Evolutionary conservation across 2,113 vertebrate genomes (phyloP), one percentile per base, ranked within the genome.

Genomic region (Dicaeum eximium): DNA sequence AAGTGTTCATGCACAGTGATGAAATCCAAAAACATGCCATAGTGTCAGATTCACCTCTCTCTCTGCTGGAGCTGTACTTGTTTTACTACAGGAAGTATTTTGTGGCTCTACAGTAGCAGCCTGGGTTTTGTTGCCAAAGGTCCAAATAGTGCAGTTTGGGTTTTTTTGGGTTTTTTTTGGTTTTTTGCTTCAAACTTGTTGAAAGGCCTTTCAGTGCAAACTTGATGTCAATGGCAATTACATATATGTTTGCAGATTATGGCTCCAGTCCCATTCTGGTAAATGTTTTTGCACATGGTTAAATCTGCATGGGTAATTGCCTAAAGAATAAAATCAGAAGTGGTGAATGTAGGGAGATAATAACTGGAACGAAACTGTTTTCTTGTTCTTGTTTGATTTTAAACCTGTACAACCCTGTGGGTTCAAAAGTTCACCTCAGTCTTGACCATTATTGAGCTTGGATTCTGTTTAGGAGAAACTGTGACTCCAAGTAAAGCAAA

Each of bases 371-470:
- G 21, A 54, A 72, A 72, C 58, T 92, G 30, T 53, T 84, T 72
- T 92, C 81, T 88, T 90, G 61, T 82, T 90, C 38, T 54, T 94
- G 70, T 91, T 95, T 82, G 85, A 77, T 92, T 96, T 80, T 95
- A 87, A 95, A 91, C 62, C 24, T 50, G 2, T 89, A 77, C 0
- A 10, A 90, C 74, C 92, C 84, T 70, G 33, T n/a, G 66, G 86
- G 91, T 95, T 94, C 87, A 89, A 42, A 95, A 92, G 84, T 97
- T 92, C 81, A 65, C 51, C 38, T 85, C 54, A 48, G 86, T 69
- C 87, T 95, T 95, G 96, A 94, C 91, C 84, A 20, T 95, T 95
- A 91, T 85, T 90, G 89, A 95, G 78, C 90, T 94, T 95, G 66
- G 77, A 87, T 95, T 87, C 78, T 69, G 47, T 73, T 92, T 79